phyloP scores from a whole-genome alignment of 2,888 invertebrate genomes.

The Lasius fuliginosus region DNA sequence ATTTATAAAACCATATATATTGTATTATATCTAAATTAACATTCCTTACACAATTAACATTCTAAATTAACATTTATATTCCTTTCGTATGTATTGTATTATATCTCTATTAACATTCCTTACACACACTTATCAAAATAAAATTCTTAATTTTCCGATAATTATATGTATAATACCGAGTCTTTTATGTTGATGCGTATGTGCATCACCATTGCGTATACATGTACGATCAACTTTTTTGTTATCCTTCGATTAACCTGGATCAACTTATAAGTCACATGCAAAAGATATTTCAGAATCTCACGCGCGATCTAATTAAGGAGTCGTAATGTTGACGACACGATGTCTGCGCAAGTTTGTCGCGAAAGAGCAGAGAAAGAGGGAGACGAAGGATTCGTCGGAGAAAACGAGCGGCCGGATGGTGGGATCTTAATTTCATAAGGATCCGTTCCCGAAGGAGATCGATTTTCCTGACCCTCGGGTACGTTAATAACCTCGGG shows the following conservation, averaged over 20 bases:
- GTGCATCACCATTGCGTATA: not conserved
- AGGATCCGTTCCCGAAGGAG: conserved; percentile 67
- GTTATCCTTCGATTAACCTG: not conserved
- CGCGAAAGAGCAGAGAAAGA: not conserved
- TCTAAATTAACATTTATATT: not conserved
- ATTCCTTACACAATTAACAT: not conserved
- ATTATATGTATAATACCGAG: not conserved
- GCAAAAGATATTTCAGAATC: conserved; percentile 31
- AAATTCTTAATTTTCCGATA: not conserved
- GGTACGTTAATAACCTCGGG: conserved; percentile 63
- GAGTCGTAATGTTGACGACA: conserved; percentile 11
- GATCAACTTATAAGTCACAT: conserved; percentile 8
- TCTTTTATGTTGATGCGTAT: not conserved
- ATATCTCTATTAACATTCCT: not conserved
- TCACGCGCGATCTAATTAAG: conserved; percentile 26
- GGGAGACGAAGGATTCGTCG: conserved; percentile 5
- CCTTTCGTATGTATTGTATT: not conserved
- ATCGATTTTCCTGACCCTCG: conserved; percentile 67
- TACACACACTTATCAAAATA: not conserved
- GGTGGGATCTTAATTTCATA: conserved; percentile 67
- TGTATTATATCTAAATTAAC: not conserved
- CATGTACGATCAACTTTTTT: not conserved
- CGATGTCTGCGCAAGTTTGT: conserved; percentile 28
- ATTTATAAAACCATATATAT: not conserved
- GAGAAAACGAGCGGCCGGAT: conserved; percentile 46